phyloP scores from a whole-genome alignment of 2,797 vertebrate genomes.

The Cyclopterus lumpus region DNA sequence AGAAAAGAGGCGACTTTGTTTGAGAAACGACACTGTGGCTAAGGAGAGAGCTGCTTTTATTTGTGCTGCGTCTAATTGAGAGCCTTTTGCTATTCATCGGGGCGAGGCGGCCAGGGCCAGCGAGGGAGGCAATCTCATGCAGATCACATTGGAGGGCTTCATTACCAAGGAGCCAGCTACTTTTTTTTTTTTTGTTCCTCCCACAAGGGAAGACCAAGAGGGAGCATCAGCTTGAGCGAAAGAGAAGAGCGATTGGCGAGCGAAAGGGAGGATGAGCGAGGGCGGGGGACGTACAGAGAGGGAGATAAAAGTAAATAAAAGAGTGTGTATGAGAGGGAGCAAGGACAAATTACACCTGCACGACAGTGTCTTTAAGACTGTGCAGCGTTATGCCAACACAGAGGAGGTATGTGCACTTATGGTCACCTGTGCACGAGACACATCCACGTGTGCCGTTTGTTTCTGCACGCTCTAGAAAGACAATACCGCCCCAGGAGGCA shows the following conservation, averaged over 20 bases:
- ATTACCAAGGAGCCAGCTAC: slow-evolving; percentile 80
- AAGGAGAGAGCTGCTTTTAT: slow-evolving; percentile 60
- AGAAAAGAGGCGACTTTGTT: slow-evolving; percentile 55
- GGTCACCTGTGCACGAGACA: neutral
- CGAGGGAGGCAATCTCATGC: slow-evolving; percentile 74
- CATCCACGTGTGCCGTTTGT: neutral
- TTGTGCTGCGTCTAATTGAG: slow-evolving; percentile 73
- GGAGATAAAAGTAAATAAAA: neutral
- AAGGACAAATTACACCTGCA: slow-evolving; percentile 70
- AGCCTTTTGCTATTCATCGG: slow-evolving; percentile 68
- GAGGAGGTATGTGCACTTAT: slow-evolving; percentile 12
- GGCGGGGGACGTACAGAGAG: slow-evolving; percentile 27
- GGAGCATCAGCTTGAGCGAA: slow-evolving; percentile 66
- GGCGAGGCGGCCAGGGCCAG: slow-evolving; percentile 56
- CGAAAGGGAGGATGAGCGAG: slow-evolving; percentile 9
- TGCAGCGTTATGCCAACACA: slow-evolving; percentile 44
- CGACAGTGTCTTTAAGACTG: slow-evolving; percentile 57
- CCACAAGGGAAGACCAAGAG: slow-evolving; percentile 70
- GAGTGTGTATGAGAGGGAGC: slow-evolving; percentile 39
- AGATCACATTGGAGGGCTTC: slow-evolving; percentile 80
- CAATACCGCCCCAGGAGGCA: slow-evolving; percentile 47
- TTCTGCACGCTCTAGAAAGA: slow-evolving; percentile 30
- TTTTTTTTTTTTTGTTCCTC: slow-evolving; percentile 74
- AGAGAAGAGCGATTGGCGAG: slow-evolving; percentile 44
- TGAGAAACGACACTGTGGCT: slow-evolving; percentile 54